Evolutionary conservation across 92 coral and sea anemone genomes (phyloP).

Genomic region (Porites cylindrica): DNA sequence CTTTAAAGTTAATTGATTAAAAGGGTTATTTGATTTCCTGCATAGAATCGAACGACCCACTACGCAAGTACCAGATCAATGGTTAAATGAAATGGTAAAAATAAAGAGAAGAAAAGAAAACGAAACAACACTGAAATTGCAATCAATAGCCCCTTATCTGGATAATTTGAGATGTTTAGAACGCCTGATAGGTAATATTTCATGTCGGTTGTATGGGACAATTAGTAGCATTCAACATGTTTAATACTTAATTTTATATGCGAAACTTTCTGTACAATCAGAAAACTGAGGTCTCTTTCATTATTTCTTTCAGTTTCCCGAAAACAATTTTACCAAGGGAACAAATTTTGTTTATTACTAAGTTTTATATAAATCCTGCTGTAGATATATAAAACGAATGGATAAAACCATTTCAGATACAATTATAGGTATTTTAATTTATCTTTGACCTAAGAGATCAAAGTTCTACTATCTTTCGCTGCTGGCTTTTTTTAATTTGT

Average conservation of each 20-base stretch:
- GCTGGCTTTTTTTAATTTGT: slow-evolving; percentile 18
- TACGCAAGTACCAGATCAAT: too few relatives aligned
- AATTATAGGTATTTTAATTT: neutral
- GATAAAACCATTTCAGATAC: slow-evolving; percentile 8
- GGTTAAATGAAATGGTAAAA: too few relatives aligned
- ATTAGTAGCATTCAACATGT: neutral
- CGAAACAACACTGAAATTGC: too few relatives aligned
- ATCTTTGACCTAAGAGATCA: slow-evolving; percentile 27
- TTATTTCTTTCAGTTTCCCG: neutral
- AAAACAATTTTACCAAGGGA: neutral
- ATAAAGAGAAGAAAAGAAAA: too few relatives aligned
- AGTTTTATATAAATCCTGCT: slow-evolving; percentile 2
- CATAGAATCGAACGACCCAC: too few relatives aligned
- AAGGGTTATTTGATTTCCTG: too few relatives aligned
- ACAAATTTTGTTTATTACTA: slow-evolving; percentile 1
- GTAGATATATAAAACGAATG: slow-evolving; percentile 4
- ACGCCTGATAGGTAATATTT: neutral
- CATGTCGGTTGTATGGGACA: neutral
- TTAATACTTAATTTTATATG: neutral
- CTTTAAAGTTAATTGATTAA: too few relatives aligned
- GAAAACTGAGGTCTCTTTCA: neutral
- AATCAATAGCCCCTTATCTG: too few relatives aligned
- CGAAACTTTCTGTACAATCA: neutral
- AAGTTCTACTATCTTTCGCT: slow-evolving; percentile 26
- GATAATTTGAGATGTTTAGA: too few relatives aligned